These are phyloP conservation scores for Hippasteria phrygiana DNA, from an alignment of 53 echinoderm and acorn worm genomes.

Conservation along the genomic window DNA sequence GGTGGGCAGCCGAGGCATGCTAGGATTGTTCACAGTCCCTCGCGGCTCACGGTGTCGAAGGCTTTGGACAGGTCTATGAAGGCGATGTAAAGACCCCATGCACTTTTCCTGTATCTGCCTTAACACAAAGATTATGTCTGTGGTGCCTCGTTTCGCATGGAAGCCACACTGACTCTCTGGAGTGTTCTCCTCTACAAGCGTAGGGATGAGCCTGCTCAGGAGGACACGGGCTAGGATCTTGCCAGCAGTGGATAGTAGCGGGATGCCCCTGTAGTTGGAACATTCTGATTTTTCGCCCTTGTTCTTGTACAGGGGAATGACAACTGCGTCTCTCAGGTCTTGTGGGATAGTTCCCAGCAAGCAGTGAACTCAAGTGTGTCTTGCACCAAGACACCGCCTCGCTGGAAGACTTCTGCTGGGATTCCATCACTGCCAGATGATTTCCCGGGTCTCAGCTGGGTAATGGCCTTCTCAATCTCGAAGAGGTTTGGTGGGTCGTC, in stretches of 20 bases:
- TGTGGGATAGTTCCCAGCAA: conserved; percentile 8
- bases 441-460: not conserved
- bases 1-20: conserved; percentile 59
- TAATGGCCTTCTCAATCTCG: not conserved
- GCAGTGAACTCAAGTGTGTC: not conserved
- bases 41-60: conserved; percentile 51
- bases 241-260: conserved; percentile 3
- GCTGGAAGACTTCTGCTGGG: conserved; percentile 5
- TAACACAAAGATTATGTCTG: conserved; percentile 45
- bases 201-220: not conserved
- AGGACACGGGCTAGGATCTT: not conserved
- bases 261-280: not conserved
- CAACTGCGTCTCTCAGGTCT: not conserved
- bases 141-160: conserved; percentile 39
- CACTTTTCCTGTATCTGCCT: conserved; percentile 72
- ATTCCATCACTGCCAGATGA: conserved; percentile 1
- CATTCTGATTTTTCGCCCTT: not conserved
- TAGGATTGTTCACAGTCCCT: conserved; percentile 62
- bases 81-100: conserved; percentile 32
- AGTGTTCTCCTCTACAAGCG: conserved; percentile 17
- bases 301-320: conserved; percentile 2
- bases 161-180: conserved; percentile 69
- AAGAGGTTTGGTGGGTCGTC: not conserved
- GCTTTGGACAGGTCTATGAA: conserved; percentile 53
- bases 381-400: not conserved